Evolutionary conservation across 2,113 vertebrate species (phyloP), one percentile per base, ranked within the genome.

Genomic region (Lophura nycthemera): DNA sequence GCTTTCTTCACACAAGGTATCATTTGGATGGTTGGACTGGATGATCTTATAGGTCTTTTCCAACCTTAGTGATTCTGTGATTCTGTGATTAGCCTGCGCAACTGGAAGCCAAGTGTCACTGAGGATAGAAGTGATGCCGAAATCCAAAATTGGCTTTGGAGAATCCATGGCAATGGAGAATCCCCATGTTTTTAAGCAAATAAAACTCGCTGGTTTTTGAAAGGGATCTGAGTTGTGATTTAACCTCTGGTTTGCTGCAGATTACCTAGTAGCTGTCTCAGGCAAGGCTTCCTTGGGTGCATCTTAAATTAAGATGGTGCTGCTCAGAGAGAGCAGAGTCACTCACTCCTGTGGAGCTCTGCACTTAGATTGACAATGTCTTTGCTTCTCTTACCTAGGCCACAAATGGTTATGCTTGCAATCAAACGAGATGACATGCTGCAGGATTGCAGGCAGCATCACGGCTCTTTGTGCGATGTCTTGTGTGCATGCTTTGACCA

Each of bases 391-490:
- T 21, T 43, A 45, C 14, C 50, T 42, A 59, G 60, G 43, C 54
- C 76, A 69, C 52, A 63, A 24, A 59, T 25, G 21, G 12, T 7
- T 60, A 43, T 1, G 13, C 48, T 11, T 69, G 61, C 48, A 78
- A 54, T 18, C 18, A 21, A 48, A 15, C 0, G 2, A 80, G 40
- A 27, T n/a, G 42, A 43, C 16, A 32, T 0, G 1, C 30, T 75
- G 67, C 22, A 38, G 40, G 22, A 11, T 4, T 64, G 43, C 7
- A 25, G 13, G 32, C 18, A 67, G 16, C 3, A 2, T 29, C 48
- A 18, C 70, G 72, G n/a, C 42, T 69, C 21, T 65, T 60, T 17
- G 4, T 12, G 45, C 32, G 15, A 27, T 38, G 38, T 20, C 63
- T 79, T 54, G 57, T 45, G 8, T 2, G 8, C 22, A 24, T 17